Conservation (phyloP, 2,888 invertebrate genomes). For the Perizoma affinitatum region DNA sequence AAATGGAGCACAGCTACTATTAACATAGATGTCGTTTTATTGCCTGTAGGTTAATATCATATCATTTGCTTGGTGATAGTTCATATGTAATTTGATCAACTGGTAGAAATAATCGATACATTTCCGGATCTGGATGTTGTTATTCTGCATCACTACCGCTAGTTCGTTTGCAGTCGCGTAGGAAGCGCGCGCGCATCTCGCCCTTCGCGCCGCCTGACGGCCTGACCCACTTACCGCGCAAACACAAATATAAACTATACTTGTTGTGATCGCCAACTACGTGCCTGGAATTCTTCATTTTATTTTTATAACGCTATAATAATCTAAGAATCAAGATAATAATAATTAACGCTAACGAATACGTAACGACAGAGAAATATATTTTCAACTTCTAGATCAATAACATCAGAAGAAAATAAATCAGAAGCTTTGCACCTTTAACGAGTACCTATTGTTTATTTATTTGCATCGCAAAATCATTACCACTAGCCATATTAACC, state of each 20-base stretch:
- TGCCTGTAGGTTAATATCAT: too few species aligned
- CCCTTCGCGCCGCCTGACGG: constrained; percentile 64
- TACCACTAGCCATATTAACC: too few species aligned
- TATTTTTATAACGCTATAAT: constrained; percentile 17
- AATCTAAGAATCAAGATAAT: constrained; percentile 5
- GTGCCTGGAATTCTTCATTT: constrained; percentile 28
- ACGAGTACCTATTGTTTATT: too few species aligned
- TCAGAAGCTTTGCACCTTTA: too few species aligned
- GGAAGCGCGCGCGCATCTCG: constrained; percentile 67
- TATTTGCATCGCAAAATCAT: too few species aligned
- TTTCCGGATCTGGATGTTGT: constrained; percentile 19
- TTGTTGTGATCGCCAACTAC: constrained; percentile 42
- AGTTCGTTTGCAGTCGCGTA: constrained; percentile 51
- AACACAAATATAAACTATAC: constrained; percentile 49
- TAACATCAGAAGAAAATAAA: too few species aligned
- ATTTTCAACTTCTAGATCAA: too few species aligned
- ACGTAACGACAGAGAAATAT: too few species aligned
- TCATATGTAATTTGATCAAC: too few species aligned
- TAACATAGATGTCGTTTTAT: too few species aligned
- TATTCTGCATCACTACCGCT: constrained; percentile 46
- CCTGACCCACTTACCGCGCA: constrained; percentile 62
- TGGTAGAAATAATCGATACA: constrained; percentile 30
- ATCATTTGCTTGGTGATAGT: too few species aligned
- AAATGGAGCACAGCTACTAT: constrained; percentile 1
- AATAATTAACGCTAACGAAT: not conserved